Conservation (phyloP, 2,888 invertebrate genomes). For the Alviniconcha strummeri region DNA sequence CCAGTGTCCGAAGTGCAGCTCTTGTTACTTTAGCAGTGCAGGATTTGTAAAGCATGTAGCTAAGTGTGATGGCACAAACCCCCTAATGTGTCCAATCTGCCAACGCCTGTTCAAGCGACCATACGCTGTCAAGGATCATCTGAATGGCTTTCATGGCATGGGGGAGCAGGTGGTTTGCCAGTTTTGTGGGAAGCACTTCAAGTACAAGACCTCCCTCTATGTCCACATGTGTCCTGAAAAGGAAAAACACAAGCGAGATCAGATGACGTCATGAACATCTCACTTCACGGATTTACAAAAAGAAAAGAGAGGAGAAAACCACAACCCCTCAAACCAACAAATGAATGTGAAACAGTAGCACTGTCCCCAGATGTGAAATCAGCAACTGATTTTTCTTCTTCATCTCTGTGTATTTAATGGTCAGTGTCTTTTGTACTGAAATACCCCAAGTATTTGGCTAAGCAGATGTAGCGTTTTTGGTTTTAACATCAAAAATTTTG, state of each 20-base stretch:
- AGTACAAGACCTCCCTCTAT: conserved; percentile 34
- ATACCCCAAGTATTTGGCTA: not conserved
- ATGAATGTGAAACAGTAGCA: not conserved
- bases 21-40: conserved; percentile 15
- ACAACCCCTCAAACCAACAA: not conserved
- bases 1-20: conserved; percentile 14
- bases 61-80: conserved; percentile 39
- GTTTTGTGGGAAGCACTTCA: conserved; percentile 42
- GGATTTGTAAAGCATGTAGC: conserved; percentile 30
- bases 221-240: conserved; percentile 31
- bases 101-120: conserved; percentile 39
- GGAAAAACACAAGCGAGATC: conserved; percentile 13
- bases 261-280: not conserved
- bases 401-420: no score
- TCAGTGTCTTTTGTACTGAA: not conserved
- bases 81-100: conserved; percentile 40
- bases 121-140: conserved; percentile 40
- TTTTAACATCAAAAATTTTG: not conserved
- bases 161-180: conserved; percentile 40
- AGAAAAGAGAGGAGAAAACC: not conserved
- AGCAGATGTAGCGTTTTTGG: not conserved
- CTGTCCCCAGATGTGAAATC: no score
- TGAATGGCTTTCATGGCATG: conserved; percentile 43
- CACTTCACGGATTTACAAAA: not conserved
- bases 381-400: no score